A percentile compares a stretch with the other conserved stretches of the same genome.
These are phyloP conservation scores for Anisognathus igniventris DNA, from an alignment of 2,797 vertebrate species.

Conservation along the genomic window DNA sequence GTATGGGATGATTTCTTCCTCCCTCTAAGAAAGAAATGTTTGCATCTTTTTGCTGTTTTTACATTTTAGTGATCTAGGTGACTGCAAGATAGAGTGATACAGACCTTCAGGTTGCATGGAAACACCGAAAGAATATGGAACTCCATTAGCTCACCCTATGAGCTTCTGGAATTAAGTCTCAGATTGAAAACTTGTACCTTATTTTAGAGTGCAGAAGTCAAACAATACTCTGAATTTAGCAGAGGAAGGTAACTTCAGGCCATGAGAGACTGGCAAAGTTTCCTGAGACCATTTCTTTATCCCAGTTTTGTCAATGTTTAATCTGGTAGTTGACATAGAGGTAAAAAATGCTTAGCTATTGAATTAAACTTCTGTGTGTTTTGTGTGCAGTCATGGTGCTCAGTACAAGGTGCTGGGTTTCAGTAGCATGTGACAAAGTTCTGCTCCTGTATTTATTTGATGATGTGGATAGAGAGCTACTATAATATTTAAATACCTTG, in stretches of 20 bases:
- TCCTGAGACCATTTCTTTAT: background rate
- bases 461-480: background rate
- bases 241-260: background rate
- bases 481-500: background rate
- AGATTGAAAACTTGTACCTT: background rate
- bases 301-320: background rate
- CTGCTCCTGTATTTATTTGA: background rate
- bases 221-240: background rate
- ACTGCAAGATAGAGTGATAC: background rate
- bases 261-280: background rate
- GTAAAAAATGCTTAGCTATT: background rate
- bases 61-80: background rate
- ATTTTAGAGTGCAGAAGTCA: background rate
- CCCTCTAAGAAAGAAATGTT: background rate
- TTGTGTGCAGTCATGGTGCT: background rate
- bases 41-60: background rate
- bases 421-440: background rate
- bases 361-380: background rate
- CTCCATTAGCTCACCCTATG: background rate
- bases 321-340: background rate
- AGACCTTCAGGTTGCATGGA: background rate
- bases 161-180: background rate
- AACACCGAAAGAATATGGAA: background rate
- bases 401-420: background rate
- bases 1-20: background rate